These are phyloP conservation scores for Podarcis raffonei DNA, from an alignment of 2,113 vertebrate genomes.

Conservation along the genomic window DNA sequence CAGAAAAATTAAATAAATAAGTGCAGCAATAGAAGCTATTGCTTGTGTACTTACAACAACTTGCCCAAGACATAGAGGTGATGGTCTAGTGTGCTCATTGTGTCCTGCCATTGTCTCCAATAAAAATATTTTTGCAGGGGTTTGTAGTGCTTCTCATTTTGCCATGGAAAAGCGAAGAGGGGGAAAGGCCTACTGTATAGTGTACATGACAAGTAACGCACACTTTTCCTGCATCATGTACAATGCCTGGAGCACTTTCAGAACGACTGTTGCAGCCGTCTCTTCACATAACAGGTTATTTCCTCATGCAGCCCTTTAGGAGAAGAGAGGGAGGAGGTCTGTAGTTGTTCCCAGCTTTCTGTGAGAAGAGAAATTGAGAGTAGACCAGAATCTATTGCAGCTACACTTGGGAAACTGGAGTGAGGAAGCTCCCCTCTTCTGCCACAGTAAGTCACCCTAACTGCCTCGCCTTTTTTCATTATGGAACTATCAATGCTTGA, in stretches of 20 bases:
- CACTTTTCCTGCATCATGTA: too few species aligned
- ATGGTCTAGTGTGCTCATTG: too few species aligned
- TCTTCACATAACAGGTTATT: too few species aligned
- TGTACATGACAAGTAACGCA: too few species aligned
- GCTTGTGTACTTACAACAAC: not conserved
- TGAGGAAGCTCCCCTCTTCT: not conserved
- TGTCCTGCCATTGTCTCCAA: too few species aligned
- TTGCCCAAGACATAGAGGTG: not conserved
- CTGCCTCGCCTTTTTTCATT: not conserved
- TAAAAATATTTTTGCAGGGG: too few species aligned
- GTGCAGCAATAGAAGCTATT: not conserved
- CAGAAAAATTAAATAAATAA: not conserved
- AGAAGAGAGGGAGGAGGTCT: too few species aligned
- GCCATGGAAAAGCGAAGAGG: too few species aligned
- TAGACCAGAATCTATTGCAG: not conserved
- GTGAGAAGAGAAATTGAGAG: not conserved
- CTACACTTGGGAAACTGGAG: not conserved
- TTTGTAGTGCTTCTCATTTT: too few species aligned
- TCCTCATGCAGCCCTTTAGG: not conserved
- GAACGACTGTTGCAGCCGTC: too few species aligned
- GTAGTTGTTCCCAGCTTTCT: not conserved
- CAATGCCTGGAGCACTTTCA: too few species aligned
- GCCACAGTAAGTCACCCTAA: not conserved
- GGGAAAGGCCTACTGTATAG: too few species aligned
- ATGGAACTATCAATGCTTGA: not conserved